These are phyloP conservation scores for Platichthys flesus DNA, from an alignment of 2,113 vertebrate genomes.

Conservation along the genomic window DNA sequence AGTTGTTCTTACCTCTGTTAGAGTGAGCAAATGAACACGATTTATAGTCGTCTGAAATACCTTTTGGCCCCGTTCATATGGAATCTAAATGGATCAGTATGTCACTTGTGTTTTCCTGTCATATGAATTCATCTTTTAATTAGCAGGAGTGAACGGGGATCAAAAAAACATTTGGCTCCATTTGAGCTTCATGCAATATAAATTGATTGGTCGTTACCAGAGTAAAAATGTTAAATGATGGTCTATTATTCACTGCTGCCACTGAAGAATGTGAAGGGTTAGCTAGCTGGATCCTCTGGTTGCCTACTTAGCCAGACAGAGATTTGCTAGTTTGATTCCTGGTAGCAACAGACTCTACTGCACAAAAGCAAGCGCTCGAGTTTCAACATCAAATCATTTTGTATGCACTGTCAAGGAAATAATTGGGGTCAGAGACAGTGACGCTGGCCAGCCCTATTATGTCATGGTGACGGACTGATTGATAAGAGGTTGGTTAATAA, in stretches of 20 bases:
- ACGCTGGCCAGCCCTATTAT: neutral
- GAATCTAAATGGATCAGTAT: conserved; percentile 11
- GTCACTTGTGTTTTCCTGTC: conserved; percentile 3
- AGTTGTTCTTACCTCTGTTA: conserved; percentile 5
- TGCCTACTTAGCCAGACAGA: neutral
- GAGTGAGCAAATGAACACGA: conserved; percentile 11
- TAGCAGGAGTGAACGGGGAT: conserved; percentile 34
- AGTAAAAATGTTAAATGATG: conserved; percentile 5
- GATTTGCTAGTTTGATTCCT: neutral
- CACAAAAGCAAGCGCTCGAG: neutral
- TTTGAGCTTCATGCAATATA: conserved; percentile 38
- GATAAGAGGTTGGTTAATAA: neutral
- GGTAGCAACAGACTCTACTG: neutral
- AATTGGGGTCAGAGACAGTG: neutral
- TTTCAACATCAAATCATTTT: neutral
- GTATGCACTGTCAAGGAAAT: no score
- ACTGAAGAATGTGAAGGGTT: conserved; percentile 29
- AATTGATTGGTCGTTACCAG: conserved; percentile 28
- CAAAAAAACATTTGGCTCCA: conserved; percentile 24
- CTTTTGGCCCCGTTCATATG: conserved; percentile 10
- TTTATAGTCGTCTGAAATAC: conserved; percentile 25
- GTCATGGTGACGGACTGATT: neutral
- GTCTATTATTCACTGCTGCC: conserved; percentile 10
- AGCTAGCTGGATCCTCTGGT: neutral
- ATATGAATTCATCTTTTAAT: neutral